phyloP scores from a whole-genome alignment of 2,888 invertebrate species.

The Luperina nickerlii region DNA sequence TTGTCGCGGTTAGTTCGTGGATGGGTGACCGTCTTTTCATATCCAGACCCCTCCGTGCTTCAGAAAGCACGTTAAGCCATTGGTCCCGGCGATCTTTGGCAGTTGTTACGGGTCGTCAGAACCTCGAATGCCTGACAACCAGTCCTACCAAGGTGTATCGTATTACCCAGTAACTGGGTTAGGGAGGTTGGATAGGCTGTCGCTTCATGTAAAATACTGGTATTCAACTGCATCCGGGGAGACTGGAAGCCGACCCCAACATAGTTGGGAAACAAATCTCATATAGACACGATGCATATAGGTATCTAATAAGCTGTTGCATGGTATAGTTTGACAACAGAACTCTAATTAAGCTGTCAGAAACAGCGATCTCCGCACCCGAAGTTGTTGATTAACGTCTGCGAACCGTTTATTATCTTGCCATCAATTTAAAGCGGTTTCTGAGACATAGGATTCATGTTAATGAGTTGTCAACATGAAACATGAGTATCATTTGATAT shows the following conservation, averaged over 20 bases:
- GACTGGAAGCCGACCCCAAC: no score
- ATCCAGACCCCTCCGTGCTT: neutral
- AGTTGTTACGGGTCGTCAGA: neutral
- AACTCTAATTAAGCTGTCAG: conserved; percentile 8
- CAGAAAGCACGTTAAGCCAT: neutral
- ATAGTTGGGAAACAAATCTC: neutral
- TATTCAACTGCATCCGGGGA: no score
- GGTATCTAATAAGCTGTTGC: neutral
- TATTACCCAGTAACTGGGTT: no score
- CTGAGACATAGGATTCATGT: neutral
- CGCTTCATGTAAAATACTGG: no score
- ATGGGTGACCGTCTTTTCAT: neutral
- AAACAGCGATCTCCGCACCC: neutral
- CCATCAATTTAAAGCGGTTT: conserved; percentile 23
- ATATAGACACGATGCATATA: neutral
- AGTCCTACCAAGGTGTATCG: no score
- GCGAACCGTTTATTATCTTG: conserved; percentile 15
- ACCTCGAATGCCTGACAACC: no score
- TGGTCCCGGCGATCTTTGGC: neutral
- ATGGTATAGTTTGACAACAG: neutral
- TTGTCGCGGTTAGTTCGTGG: neutral
- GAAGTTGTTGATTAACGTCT: neutral
- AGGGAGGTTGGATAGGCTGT: no score
- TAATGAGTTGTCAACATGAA: conserved; percentile 27
- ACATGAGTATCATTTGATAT: neutral